Conservation (phyloP, 2,888 invertebrate species). For the Luffia ferchaultella region DNA sequence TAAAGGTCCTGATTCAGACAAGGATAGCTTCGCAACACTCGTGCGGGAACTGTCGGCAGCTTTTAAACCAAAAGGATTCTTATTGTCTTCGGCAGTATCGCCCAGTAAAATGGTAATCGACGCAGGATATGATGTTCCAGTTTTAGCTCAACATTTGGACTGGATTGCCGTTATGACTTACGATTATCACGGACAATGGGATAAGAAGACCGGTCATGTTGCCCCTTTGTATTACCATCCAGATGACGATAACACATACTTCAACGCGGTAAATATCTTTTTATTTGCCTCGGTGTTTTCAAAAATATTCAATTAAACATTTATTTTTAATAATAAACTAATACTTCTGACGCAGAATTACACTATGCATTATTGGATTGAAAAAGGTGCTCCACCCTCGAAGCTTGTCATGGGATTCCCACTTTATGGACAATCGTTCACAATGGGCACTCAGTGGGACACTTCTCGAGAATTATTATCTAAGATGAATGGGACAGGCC, state of each 20-base stretch:
- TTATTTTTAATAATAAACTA: not conserved
- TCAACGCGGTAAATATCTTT: constrained; percentile 74
- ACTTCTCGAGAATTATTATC: constrained; percentile 35
- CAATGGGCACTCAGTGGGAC: constrained; percentile 38
- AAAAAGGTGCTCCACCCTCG: constrained; percentile 80
- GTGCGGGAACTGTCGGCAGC: constrained; percentile 75
- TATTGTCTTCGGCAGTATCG: constrained; percentile 86
- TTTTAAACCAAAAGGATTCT: constrained; percentile 71
- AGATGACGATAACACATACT: constrained; percentile 81
- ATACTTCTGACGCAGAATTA: constrained; percentile 84
- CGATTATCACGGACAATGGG: constrained; percentile 93
- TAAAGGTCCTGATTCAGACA: constrained; percentile 85
- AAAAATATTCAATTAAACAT: not conserved
- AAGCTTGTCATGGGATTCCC: constrained; percentile 92
- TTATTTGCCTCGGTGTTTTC: not conserved
- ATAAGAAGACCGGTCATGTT: constrained; percentile 89
- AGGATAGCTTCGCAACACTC: constrained; percentile 77
- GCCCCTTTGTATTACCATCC: constrained; percentile 86
- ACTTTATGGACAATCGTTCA: constrained; percentile 87
- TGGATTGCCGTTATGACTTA: constrained; percentile 95
- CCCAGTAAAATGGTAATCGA: constrained; percentile 90
- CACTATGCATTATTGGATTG: constrained; percentile 89
- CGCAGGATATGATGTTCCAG: constrained; percentile 83
- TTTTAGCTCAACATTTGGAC: constrained; percentile 77
- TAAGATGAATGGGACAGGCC: constrained; percentile 66